phyloP scores from a whole-genome alignment of 2,113 vertebrate species.

The Labeo catla region DNA sequence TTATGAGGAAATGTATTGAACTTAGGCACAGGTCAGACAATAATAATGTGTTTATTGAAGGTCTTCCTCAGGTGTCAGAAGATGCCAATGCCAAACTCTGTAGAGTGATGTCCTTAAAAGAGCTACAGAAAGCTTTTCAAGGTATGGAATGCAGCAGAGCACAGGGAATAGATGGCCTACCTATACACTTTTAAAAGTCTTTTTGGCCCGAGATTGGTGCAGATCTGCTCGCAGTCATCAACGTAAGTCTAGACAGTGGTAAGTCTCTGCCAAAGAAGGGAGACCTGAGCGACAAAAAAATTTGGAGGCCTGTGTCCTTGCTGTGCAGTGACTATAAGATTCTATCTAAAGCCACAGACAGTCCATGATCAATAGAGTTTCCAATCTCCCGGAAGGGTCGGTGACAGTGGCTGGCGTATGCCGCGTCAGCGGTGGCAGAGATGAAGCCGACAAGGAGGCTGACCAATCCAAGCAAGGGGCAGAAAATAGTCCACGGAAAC shows the following conservation, averaged over 20 bases:
- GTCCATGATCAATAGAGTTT: no score
- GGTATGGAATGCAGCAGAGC: background rate
- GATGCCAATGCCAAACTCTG: background rate
- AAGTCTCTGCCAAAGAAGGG: background rate
- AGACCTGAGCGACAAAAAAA: background rate
- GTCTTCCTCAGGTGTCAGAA: background rate
- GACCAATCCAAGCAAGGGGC: no score
- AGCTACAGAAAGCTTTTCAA: background rate
- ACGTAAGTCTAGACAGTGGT: background rate
- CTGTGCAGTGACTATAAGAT: background rate
- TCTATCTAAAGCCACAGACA: background rate
- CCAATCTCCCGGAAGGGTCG: no score
- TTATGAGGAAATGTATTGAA: no score
- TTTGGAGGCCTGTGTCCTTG: background rate
- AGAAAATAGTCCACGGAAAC: no score
- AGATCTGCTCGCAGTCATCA: background rate
- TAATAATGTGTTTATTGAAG: background rate
- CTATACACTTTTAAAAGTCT: background rate
- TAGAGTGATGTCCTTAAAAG: background rate
- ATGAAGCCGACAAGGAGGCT: no score
- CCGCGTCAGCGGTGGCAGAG: no score
- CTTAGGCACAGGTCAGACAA: no score
- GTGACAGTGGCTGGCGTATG: no score
- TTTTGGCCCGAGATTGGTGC: background rate
- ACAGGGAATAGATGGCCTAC: background rate